Base-by-base conservation (phyloP, 2,797 vertebrate species). In the Octomys mimax region DNA sequence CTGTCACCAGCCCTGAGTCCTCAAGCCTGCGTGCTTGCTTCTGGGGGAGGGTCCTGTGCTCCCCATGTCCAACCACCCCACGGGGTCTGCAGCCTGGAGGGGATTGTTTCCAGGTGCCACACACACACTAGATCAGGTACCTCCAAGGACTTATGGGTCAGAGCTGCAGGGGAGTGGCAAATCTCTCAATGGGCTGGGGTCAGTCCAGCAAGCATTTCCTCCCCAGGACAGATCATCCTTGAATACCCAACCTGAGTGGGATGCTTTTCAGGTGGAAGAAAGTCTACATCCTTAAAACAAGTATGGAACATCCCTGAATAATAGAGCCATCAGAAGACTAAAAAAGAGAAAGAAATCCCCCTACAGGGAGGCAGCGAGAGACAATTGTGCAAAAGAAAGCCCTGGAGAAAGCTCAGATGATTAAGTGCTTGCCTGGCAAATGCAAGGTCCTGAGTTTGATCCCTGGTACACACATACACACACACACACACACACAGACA, bases 181-280 rank as follows among this genome's bases (percentile, higher is more conserved):
- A 24, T 42, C 36, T 73, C 71, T 73, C 4, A 21, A 5, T 42
- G 71, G 71, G 22, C 5, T 73, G 22, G 22, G 39, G 24, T 46
- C 39, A 75, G 39, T 13, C 39, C 39, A 80, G 62, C 24, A 39
- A 28, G 70, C 39, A 1, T 64, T 68, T 81, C 84, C 42, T 57
- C 62, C 22, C 54, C 2, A 0, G 31, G 39, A 3, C 42, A 24
- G 49, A 9, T 2, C 8, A 42, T 36, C 24, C 77, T 73, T 24
- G 7, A 42, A 62, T 4, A 13, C 2, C 6, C 36, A 57, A 18
- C 75, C 82, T 6, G n/a, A 79, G 21, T 33, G 5, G n/a, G 66
- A 71, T 0, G 1, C 13, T n/a, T 92, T 77, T n/a, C 54, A 75
- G 54, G 14, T 33, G 46, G 83, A n/a, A 24, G 62, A 42, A 42